A percentile compares a stretch with the other conserved stretches of the same genome.
Evolutionary conservation across 64 coral and sea anemone species (phyloP).

Genomic region (Montipora cactus): DNA sequence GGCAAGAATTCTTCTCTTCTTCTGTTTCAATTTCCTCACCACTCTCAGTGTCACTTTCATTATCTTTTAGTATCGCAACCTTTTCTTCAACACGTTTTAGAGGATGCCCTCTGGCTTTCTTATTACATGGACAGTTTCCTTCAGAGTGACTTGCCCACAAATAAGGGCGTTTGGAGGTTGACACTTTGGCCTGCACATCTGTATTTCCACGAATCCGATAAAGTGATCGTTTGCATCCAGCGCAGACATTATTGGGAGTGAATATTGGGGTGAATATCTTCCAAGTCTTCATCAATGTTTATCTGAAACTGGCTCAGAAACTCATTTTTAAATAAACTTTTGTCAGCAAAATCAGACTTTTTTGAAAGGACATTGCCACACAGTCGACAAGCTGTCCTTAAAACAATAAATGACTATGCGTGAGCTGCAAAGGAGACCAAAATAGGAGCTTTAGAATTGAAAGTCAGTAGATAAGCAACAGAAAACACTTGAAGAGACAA

Average conservation of each 20-base stretch:
- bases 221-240: constrained; percentile 16
- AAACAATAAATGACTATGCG: constrained; percentile 8
- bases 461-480: constrained; percentile 14
- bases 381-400: constrained; percentile 19
- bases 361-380: constrained; percentile 9
- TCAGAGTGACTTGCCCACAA: constrained; percentile 23
- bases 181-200: constrained; percentile 10
- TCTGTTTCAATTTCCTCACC: constrained; percentile 30
- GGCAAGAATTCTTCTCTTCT: constrained; percentile 30
- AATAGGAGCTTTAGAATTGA: constrained; percentile 18
- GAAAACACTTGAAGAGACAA: constrained; percentile 18
- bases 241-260: not conserved
- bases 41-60: constrained; percentile 23
- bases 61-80: not conserved
- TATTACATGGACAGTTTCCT: constrained; percentile 21
- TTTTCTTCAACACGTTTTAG: constrained; percentile 10
- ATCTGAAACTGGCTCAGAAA: constrained; percentile 1
- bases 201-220: not conserved
- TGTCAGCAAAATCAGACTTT: constrained; percentile 5
- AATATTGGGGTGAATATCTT: not conserved
- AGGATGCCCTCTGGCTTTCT: constrained; percentile 9
- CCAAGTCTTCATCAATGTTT: constrained; percentile 19
- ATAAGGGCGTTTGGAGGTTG: constrained; percentile 14
- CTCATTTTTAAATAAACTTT: constrained; percentile 27
- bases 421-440: constrained; percentile 9